Evolutionary conservation across 1,140 invertebrate species (phyloP), one percentile per base, ranked within the genome.

Genomic region (Drosophila pseudoananassae): DNA sequence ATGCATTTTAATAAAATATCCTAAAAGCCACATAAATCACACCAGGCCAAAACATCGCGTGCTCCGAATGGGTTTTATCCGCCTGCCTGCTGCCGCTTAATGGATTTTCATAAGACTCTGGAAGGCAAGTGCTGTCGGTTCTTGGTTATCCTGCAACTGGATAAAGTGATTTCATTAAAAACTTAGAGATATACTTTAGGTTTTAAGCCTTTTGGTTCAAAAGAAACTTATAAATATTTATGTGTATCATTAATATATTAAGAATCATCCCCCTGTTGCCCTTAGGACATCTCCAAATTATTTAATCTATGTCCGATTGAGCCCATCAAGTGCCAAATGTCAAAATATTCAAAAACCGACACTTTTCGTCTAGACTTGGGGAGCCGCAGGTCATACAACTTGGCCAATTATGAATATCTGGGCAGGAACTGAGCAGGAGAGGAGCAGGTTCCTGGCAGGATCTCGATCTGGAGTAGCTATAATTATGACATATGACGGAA

Each of bases 1-100:
- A 91, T 91, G 90, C 90, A 91, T 91, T 91, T 91, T 91, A 91
- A 91, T 91, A 91, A 91, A 91, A 91, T 91, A 91, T 90, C 82
- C 76, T 91, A 91, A 91, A 91, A 91, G 90, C 88, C 90, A 71
- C 72, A 91, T 91, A 91, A 91, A 91, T 91, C 90, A 91, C 90
- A 82, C 20, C 74, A 38, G 27, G 45, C 15, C 50, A 51, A 45
- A 40, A 36, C 66, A 69, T 69, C 66, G 66, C 66, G 66, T 69
- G 65, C 50, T 31, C 14, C 43, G 43, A 20, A 9, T 14, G 27
- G n/a, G 64, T 20, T 64, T 70, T 74, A 69, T 79, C 59, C 51
- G 17, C 15, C 15, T 40, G 50, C 74, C 20, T 50, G 50, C 74
- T 29, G 61, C 31, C 52, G 17, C 68, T 43, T 60, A 69, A 69